Percentiles rank a stretch among this genome's conserved stretches.
Conservation (phyloP, 2,113 vertebrate species). For the Ardeotis arabs region DNA sequence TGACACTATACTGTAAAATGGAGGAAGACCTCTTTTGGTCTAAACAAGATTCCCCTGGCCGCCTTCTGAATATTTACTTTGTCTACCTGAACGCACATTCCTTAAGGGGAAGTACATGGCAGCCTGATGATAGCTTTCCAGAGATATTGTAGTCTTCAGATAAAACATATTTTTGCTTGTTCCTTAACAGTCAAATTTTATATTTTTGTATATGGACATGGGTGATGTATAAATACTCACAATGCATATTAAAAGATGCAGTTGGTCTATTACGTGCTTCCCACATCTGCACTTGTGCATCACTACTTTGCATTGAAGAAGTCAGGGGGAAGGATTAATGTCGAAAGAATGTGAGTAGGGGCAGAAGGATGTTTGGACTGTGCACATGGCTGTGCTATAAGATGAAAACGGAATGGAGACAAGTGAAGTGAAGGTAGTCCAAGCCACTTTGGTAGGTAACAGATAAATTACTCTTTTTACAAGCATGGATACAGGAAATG, state of each 20-base stretch:
- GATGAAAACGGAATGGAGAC: not conserved
- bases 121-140: not conserved
- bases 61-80: not conserved
- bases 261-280: not conserved
- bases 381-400: not conserved
- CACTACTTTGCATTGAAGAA: not conserved
- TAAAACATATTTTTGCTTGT: not conserved
- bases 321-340: not conserved
- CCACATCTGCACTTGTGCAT: not conserved
- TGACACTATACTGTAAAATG: not conserved
- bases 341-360: not conserved
- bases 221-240: not conserved
- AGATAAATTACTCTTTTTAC: not conserved
- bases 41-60: not conserved
- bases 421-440: not conserved
- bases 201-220: not conserved
- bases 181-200: not conserved
- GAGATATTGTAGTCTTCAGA: not conserved
- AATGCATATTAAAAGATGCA: not conserved
- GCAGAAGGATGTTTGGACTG: not conserved
- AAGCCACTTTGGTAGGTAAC: not conserved
- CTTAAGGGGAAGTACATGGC: not conserved
- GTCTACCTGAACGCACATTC: accelerated
- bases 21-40: not conserved
- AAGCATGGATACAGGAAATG: not conserved